Percentiles rank a stretch among this genome's conserved stretches.
Evolutionary conservation across 1,140 invertebrate genomes (phyloP).

Genomic region (Elymnias hypermnestra): DNA sequence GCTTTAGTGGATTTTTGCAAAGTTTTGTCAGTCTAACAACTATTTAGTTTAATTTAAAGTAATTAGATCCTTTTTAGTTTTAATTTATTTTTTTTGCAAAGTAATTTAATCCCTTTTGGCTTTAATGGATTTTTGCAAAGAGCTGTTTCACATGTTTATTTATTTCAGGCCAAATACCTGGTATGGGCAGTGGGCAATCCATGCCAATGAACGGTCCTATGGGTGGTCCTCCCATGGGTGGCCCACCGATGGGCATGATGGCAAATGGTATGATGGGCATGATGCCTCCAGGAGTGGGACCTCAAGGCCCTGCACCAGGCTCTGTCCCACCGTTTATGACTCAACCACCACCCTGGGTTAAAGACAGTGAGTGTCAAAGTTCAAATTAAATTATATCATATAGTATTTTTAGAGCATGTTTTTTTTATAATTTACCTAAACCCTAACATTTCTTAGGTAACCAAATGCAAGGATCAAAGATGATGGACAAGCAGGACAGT

Average conservation of each 20-base stretch:
- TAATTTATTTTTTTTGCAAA: too few relatives aligned
- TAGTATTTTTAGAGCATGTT: too few relatives aligned
- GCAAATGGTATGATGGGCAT: constrained; percentile 61
- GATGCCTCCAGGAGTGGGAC: constrained; percentile 39
- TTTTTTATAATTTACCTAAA: too few relatives aligned
- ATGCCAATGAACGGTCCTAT: constrained; percentile 35
- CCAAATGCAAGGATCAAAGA: constrained; percentile 14
- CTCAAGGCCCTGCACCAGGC: constrained; percentile 23
- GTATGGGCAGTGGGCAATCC: constrained; percentile 18
- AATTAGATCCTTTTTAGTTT: too few relatives aligned
- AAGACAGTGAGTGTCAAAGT: constrained; percentile 31
- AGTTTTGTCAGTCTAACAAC: too few relatives aligned
- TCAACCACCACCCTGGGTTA: constrained; percentile 52
- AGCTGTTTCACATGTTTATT: too few relatives aligned
- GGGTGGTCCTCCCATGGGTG: constrained; percentile 29
- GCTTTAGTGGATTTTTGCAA: too few relatives aligned
- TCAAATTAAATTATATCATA: not conserved
- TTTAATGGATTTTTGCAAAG: too few relatives aligned
- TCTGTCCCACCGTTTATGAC: constrained; percentile 47
- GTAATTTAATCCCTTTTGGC: too few relatives aligned
- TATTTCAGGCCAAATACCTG: constrained; percentile 37
- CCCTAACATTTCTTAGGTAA: not conserved
- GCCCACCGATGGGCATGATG: constrained; percentile 47
- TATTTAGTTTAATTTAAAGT: too few relatives aligned
- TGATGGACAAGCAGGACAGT: constrained; percentile 3